Evolutionary conservation across 2,113 vertebrate species (phyloP).

Genomic region (Donacobius atricapilla): DNA sequence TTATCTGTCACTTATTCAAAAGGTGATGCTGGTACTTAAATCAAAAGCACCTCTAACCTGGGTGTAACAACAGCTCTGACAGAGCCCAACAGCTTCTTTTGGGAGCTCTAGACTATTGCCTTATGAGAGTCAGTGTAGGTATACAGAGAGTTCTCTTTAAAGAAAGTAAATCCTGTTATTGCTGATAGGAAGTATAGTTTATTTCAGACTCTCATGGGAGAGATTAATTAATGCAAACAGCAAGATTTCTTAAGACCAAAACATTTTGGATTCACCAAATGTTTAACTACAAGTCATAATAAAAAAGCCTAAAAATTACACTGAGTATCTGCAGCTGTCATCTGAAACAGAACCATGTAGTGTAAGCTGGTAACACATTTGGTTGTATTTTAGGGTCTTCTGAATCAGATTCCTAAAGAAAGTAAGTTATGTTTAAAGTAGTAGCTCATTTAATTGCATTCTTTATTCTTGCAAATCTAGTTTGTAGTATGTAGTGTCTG

Average conservation of each 20-base stretch:
- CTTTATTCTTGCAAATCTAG: background rate
- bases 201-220: background rate
- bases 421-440: background rate
- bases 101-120: background rate
- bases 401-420: background rate
- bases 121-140: background rate
- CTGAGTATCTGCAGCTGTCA: background rate
- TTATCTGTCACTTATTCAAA: background rate
- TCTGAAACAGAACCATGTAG: background rate
- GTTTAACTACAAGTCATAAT: background rate
- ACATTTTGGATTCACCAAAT: constrained; percentile 5
- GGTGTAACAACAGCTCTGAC: background rate
- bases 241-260: background rate
- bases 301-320: background rate
- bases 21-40: background rate
- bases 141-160: background rate
- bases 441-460: background rate
- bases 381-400: background rate
- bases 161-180: background rate
- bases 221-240: constrained; percentile 2
- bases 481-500: background rate
- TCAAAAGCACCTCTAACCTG: background rate
- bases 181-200: background rate
- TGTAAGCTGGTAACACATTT: background rate
- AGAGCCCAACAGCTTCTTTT: background rate